Evolutionary conservation across 2,888 invertebrate species (phyloP).

Genomic region (Microplitis deprimator): DNA sequence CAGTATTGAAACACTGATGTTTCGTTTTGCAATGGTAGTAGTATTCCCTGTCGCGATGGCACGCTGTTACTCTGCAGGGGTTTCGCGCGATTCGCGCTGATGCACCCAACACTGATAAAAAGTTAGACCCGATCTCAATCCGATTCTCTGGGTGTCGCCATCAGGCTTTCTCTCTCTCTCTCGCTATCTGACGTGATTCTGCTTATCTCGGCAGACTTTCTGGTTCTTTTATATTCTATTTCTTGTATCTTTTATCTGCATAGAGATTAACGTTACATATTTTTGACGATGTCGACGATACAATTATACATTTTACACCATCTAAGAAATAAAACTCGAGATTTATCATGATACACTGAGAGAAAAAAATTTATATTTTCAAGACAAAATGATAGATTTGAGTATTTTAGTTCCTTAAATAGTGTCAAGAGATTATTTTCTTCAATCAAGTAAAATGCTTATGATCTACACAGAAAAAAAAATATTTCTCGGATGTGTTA

Average conservation of each 20-base stretch:
- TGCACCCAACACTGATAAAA: conserved; percentile 65
- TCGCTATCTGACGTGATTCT: not conserved
- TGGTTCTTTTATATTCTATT: conserved; percentile 38
- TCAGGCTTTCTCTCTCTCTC: conserved; percentile 29
- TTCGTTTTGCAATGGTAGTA: conserved; percentile 42
- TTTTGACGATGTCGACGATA: conserved; percentile 14
- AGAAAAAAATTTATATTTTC: too few relatives aligned
- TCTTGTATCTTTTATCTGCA: conserved; percentile 46
- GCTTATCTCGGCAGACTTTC: conserved; percentile 41
- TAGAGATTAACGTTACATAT: conserved; percentile 31
- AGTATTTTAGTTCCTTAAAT: too few relatives aligned
- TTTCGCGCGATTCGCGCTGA: conserved; percentile 70
- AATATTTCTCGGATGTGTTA: not conserved
- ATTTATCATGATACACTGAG: not conserved
- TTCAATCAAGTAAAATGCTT: too few relatives aligned
- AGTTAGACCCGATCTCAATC: conserved; percentile 68
- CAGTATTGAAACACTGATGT: conserved; percentile 45
- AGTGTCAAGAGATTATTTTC: too few relatives aligned
- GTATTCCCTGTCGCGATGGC: conserved; percentile 68
- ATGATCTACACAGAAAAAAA: too few relatives aligned
- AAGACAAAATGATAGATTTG: too few relatives aligned
- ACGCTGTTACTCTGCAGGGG: conserved; percentile 70
- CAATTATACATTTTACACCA: not conserved
- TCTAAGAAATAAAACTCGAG: conserved; percentile 44
- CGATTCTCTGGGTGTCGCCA: conserved; percentile 49